Conservation (phyloP, 2,113 vertebrate genomes). For the Leucopternis melanops region DNA sequence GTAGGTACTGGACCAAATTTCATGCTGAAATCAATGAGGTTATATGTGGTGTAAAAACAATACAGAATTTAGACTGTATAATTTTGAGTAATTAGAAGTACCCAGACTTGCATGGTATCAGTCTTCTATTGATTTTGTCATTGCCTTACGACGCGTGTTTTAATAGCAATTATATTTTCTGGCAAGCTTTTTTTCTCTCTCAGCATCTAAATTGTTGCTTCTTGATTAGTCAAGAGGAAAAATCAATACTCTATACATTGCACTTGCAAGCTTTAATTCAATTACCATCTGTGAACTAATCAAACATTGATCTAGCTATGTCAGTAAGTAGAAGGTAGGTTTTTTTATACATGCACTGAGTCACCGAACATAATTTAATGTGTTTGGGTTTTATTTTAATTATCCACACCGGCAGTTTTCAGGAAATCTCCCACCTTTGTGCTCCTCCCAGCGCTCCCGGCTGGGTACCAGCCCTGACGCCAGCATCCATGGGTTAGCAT, state of each 20-base stretch:
- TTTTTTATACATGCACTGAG: slow-evolving; percentile 15
- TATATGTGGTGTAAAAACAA: background rate
- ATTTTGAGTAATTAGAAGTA: slow-evolving; percentile 43
- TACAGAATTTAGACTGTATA: slow-evolving; percentile 3
- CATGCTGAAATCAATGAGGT: slow-evolving; percentile 17
- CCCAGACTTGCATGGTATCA: background rate
- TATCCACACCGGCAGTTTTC: background rate
- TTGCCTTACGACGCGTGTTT: background rate
- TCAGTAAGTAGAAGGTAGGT: slow-evolving; percentile 24
- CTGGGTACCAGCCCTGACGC: background rate
- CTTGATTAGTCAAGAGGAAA: slow-evolving; percentile 62
- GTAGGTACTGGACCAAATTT: background rate
- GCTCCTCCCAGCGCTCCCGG: background rate
- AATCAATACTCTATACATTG: slow-evolving; percentile 49
- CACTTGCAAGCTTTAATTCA: slow-evolving; percentile 54
- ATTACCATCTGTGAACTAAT: slow-evolving; percentile 57
- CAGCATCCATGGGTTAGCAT: background rate
- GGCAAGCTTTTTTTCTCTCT: slow-evolving; percentile 18
- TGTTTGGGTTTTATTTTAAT: background rate
- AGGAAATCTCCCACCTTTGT: background rate
- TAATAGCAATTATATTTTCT: slow-evolving; percentile 55
- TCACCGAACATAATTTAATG: background rate
- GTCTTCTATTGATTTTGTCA: slow-evolving; percentile 59
- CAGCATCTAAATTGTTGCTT: slow-evolving; percentile 48
- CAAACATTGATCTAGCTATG: slow-evolving; percentile 42